Conservation (phyloP, 2,888 invertebrate species). For the Phrixothrix hirtus region DNA sequence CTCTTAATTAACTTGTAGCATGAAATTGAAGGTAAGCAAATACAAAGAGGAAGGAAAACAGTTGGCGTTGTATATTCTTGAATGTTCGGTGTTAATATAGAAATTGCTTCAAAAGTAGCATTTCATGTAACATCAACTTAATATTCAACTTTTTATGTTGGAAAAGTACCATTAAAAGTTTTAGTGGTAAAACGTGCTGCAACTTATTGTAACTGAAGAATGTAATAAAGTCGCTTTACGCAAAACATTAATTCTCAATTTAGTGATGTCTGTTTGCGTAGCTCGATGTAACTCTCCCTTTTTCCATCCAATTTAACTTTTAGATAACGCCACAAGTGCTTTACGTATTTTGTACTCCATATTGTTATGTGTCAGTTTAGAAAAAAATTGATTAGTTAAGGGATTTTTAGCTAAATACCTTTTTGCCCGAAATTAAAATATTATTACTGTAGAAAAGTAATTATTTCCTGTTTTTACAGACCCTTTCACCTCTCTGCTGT, state of each 20-base stretch:
- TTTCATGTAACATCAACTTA: constrained; percentile 12
- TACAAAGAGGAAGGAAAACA: background rate
- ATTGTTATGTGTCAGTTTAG: constrained; percentile 20
- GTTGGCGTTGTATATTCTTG: background rate
- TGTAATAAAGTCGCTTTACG: constrained; percentile 46
- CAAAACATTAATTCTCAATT: constrained; percentile 48
- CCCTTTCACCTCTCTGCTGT: too few species aligned
- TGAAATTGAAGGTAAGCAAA: background rate
- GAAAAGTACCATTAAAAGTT: constrained; percentile 39
- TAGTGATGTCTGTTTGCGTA: constrained; percentile 46
- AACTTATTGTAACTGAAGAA: constrained; percentile 37
- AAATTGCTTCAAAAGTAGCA: background rate
- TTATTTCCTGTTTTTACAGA: too few species aligned
- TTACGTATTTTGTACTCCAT: constrained; percentile 32
- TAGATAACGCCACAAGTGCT: constrained; percentile 37
- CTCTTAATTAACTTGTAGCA: background rate
- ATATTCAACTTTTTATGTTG: constrained; percentile 23
- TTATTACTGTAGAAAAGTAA: background rate
- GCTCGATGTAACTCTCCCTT: constrained; percentile 40
- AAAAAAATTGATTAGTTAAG: constrained; percentile 19
- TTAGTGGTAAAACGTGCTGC: constrained; percentile 36
- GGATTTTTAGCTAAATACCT: constrained; percentile 5
- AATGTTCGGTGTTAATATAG: background rate
- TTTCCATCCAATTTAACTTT: constrained; percentile 47
- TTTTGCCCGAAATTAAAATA: background rate